A percentile compares a stretch with the other conserved stretches of the same genome.
Conservation (phyloP, 2,797 vertebrate species). For the Nannoperca australis region DNA sequence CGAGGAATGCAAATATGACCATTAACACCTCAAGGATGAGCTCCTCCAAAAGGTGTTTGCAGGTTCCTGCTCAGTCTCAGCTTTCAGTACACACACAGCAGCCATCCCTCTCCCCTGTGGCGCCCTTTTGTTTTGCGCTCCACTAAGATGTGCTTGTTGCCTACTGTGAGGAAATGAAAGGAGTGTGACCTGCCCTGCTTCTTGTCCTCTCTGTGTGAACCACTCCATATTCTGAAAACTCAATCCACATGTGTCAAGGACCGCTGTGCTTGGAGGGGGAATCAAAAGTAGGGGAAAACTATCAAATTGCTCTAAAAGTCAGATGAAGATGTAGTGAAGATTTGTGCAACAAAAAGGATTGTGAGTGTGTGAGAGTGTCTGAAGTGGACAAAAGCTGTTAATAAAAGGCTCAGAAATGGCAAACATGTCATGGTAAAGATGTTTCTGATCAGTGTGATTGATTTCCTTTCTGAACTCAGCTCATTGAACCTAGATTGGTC, state of each 20-base stretch:
- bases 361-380: conserved; percentile 1
- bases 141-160: conserved; percentile 65
- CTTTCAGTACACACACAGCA: conserved; percentile 74
- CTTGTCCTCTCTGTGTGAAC: conserved; percentile 67
- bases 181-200: conserved; percentile 72
- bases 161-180: conserved; percentile 72
- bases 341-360: conserved; percentile 17
- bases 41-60: conserved; percentile 53
- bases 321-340: conserved; percentile 10
- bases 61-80: conserved; percentile 63
- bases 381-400: conserved; percentile 7
- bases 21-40: conserved; percentile 57
- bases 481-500: conserved; percentile 62
- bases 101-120: conserved; percentile 76
- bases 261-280: conserved; percentile 11
- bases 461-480: conserved; percentile 49
- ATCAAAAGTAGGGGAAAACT: conserved; percentile 47
- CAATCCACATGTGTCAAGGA: conserved; percentile 60
- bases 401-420: conserved; percentile 16
- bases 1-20: conserved; percentile 53
- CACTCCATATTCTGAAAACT: conserved; percentile 70
- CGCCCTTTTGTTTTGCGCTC: conserved; percentile 66
- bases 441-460: conserved; percentile 67
- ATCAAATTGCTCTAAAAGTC: conserved; percentile 49
- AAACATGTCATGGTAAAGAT: conserved; percentile 43